phyloP scores from a whole-genome alignment of 2,888 invertebrate species.

The Drosophila prostipennis region DNA sequence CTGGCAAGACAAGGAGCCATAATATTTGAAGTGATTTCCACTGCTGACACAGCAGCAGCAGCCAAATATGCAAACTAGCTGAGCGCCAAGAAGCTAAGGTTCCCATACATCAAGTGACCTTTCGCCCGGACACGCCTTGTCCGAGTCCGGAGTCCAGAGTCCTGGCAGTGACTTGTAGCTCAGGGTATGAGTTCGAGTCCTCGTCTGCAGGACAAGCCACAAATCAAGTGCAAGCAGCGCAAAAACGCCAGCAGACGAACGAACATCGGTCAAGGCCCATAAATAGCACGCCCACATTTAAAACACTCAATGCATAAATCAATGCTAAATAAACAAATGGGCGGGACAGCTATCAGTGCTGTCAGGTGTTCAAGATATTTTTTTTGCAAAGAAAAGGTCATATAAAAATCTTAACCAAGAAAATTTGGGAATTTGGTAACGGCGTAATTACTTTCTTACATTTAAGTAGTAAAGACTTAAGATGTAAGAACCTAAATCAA shows the following conservation, averaged over 20 bases:
- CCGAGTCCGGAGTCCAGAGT: conserved; percentile 24
- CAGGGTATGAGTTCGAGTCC: conserved; percentile 4
- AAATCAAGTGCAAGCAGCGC: conserved; percentile 56
- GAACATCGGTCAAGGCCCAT: conserved; percentile 45
- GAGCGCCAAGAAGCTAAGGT: conserved; percentile 45
- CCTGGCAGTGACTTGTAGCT: conserved; percentile 2
- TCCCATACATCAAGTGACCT: conserved; percentile 63
- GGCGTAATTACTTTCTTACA: not conserved
- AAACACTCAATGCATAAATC: conserved; percentile 66
- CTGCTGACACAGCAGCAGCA: conserved; percentile 48
- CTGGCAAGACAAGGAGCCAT: conserved; percentile 42
- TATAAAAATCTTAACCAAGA: not conserved
- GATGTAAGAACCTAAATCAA: not conserved
- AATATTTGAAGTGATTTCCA: conserved; percentile 53
- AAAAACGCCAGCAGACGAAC: conserved; percentile 36
- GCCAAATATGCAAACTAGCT: conserved; percentile 52
- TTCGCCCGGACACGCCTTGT: conserved; percentile 49
- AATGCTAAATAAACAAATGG: conserved; percentile 52
- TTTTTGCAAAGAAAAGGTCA: not conserved
- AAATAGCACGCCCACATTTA: conserved; percentile 67
- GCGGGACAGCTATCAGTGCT: conserved; percentile 12
- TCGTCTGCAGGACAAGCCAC: conserved; percentile 57
- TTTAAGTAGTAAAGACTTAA: not conserved
- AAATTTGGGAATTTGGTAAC: no score
- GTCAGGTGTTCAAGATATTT: conserved; percentile 23